Evolutionary conservation across 2,888 invertebrate species (phyloP), one percentile per base, ranked within the genome.

Genomic region (Phortica magna): DNA sequence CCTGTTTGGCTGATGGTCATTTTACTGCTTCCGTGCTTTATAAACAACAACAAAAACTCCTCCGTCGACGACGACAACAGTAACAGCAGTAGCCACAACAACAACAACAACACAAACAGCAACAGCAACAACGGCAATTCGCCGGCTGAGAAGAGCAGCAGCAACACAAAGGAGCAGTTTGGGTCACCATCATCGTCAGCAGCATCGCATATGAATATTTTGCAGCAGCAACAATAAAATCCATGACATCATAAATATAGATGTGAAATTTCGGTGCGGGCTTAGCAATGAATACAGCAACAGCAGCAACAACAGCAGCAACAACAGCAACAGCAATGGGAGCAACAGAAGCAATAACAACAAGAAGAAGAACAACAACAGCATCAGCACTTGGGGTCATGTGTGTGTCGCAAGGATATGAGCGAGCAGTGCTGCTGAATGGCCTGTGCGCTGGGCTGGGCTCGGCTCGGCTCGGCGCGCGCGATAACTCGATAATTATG

Each of bases 401-500:
- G 43, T 71, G 53, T 55, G 41, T 53, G 19, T 14, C 17, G 43
- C 43, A 68, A 71, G 53, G 70, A 71, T 71, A 71, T 71, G n/a
- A 17, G 53, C 70, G 76, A 75, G 78, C 87, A 73, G 14, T 64
- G 48, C 74, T 68, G 41, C 59, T n/a, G 53, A 65, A 70, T 71
- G 65, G 31, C 4, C 39, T 61, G 48, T 74, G 67, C 41, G 61
- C 39, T 61, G 70, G 31, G 68, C 43, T 68, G 14, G 67, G 79
- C 76, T 76, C 76, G 76, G 78, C 74, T 74, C 19, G 17, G 19
- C 19, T 65, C 65, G 65, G 19, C 65, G 70, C 82, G 89, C 89
- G 90, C 91, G 91, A 92, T 92, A 92, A 92, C 92, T 91, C 89
- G 92, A 91, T 91, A 92, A 92, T 92, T 92, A 92, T 91, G 91